Percentiles rank a stretch among this genome's conserved stretches.
Conservation (phyloP, 2,797 vertebrate genomes). For the Mormyrops boulengeri region DNA sequence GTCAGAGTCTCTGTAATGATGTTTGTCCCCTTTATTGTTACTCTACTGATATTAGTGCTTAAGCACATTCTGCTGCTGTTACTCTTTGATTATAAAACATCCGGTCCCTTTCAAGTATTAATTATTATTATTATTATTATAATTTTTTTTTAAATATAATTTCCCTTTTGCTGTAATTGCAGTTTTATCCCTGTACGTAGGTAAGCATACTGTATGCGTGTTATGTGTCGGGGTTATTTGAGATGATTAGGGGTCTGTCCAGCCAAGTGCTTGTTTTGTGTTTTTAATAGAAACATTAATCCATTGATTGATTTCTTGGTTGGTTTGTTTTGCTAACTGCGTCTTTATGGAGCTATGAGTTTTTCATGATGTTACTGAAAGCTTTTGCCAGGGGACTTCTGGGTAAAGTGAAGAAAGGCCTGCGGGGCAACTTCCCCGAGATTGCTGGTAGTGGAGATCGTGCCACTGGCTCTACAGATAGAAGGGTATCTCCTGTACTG, state of each 20-base stretch:
- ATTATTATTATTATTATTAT: too few relatives aligned
- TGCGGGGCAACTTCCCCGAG: neutral
- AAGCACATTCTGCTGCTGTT: neutral
- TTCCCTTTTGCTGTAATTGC: neutral
- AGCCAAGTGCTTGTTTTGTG: neutral
- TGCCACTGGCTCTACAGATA: neutral
- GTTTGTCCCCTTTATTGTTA: neutral
- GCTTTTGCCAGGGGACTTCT: neutral
- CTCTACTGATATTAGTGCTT: neutral
- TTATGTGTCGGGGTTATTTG: neutral
- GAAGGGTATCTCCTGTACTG: neutral
- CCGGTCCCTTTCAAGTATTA: neutral
- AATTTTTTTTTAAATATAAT: neutral
- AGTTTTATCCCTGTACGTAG: neutral
- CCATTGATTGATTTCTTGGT: neutral
- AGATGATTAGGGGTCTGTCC: neutral
- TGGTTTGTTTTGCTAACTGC: neutral
- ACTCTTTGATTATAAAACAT: neutral
- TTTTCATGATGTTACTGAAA: neutral
- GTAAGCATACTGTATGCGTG: neutral
- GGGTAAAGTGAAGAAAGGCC: neutral
- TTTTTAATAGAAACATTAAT: neutral
- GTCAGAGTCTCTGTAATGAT: neutral
- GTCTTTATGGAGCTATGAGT: neutral
- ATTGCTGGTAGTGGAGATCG: neutral